A percentile compares a stretch with the other conserved stretches of the same genome.
These are phyloP conservation scores for Platycheirus albimanus DNA, from an alignment of 2,888 invertebrate species.

Conservation along the genomic window DNA sequence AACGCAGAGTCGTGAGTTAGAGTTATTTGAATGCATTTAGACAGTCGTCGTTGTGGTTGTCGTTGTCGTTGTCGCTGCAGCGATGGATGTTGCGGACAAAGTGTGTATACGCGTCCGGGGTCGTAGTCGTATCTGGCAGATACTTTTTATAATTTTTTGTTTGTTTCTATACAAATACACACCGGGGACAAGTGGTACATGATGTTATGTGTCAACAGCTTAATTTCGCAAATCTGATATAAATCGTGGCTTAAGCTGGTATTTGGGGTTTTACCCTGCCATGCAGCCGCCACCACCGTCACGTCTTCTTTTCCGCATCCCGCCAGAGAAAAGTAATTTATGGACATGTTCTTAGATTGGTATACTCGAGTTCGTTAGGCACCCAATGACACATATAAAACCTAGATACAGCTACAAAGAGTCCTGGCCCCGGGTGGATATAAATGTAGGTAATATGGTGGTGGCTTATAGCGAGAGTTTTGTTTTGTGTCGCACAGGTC, in stretches of 20 bases:
- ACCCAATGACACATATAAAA: slow-evolving; percentile 33
- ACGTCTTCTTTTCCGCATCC: slow-evolving; percentile 50
- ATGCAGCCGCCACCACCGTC: background rate
- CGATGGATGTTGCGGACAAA: too few species aligned
- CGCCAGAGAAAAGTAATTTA: slow-evolving; percentile 59
- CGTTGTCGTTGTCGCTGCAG: background rate
- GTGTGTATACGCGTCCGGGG: slow-evolving; percentile 67
- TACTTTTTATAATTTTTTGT: too few species aligned
- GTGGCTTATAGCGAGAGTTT: slow-evolving; percentile 55
- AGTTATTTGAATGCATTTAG: slow-evolving; percentile 71
- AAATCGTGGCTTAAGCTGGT: slow-evolving; percentile 68
- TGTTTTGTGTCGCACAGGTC: slow-evolving; percentile 63
- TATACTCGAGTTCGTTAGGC: slow-evolving; percentile 65
- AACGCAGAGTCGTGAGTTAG: slow-evolving; percentile 74
- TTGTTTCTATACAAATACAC: slow-evolving; percentile 50
- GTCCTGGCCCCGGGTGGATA: slow-evolving; percentile 31
- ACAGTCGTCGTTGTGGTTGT: slow-evolving; percentile 59
- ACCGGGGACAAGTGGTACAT: slow-evolving; percentile 80
- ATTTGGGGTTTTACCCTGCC: slow-evolving; percentile 44
- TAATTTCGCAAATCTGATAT: slow-evolving; percentile 79
- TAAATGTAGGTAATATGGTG: too few species aligned
- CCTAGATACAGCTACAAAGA: slow-evolving; percentile 14
- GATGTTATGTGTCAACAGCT: slow-evolving; percentile 83
- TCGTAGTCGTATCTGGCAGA: slow-evolving; percentile 51
- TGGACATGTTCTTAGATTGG: slow-evolving; percentile 66